phyloP scores from a whole-genome alignment of 2,888 invertebrate genomes.

The Sericinus montela region DNA sequence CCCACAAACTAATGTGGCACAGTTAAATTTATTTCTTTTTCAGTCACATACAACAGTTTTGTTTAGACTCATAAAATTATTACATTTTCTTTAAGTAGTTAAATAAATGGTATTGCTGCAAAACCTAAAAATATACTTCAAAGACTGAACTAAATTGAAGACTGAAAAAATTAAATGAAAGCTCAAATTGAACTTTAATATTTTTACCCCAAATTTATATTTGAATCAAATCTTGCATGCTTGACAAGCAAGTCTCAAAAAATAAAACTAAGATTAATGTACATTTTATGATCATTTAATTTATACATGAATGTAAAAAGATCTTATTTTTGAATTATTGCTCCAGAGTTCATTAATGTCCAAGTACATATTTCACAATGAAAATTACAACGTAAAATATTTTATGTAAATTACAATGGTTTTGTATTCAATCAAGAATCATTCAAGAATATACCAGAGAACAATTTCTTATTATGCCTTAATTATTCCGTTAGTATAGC shows the following conservation, averaged over 20 bases:
- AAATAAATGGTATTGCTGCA: constrained; percentile 12
- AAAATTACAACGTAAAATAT: not conserved
- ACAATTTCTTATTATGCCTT: no score
- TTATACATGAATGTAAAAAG: not conserved
- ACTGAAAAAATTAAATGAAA: no score
- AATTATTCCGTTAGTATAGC: no score
- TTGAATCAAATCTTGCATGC: not conserved
- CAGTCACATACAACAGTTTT: constrained; percentile 35
- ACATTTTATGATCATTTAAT: not conserved
- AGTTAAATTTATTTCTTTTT: constrained; percentile 69
- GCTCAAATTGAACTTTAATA: no score
- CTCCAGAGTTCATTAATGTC: constrained; percentile 4
- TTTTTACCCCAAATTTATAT: no score
- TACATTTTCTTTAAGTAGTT: not conserved
- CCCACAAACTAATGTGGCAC: constrained; percentile 62
- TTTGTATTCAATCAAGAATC: constrained; percentile 19
- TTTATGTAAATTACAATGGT: constrained; percentile 52
- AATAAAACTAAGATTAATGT: not conserved
- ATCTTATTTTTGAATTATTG: not conserved
- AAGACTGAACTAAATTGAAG: not conserved
- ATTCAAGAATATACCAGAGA: no score
- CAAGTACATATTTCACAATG: not conserved
- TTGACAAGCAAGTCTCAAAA: not conserved
- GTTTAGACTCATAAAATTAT: constrained; percentile 42
- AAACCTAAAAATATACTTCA: not conserved